These are phyloP conservation scores for Halichoerus grypus DNA, from an alignment of 2,113 vertebrate species.

Conservation along the genomic window DNA sequence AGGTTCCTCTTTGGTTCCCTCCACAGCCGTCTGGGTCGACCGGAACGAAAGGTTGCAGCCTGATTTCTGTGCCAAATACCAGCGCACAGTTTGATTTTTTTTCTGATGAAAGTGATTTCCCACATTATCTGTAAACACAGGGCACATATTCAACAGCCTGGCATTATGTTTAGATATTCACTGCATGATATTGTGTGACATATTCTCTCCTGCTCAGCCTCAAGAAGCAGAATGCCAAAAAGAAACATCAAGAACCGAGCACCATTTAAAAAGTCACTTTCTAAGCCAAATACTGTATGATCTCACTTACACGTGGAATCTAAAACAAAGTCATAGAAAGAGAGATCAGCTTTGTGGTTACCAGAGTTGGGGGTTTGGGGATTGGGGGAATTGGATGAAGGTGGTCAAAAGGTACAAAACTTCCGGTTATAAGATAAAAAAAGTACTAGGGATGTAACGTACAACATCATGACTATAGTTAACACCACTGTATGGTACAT, in stretches of 20 bases:
- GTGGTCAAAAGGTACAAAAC: not conserved
- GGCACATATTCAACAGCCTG: constrained; percentile 21
- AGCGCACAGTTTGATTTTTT: not conserved
- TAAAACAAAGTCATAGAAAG: not conserved
- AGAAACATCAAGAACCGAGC: not conserved
- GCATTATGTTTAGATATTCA: constrained; percentile 46
- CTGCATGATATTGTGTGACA: not conserved
- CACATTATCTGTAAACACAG: constrained; percentile 30
- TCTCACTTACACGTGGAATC: not conserved
- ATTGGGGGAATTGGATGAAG: not conserved
- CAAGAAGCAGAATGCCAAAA: constrained; percentile 2
- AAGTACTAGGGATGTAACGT: not conserved
- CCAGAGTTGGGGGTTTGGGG: not conserved
- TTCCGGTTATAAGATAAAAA: not conserved
- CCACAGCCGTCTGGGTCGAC: constrained; percentile 18
- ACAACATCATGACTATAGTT: not conserved
- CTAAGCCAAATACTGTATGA: not conserved
- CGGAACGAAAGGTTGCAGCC: constrained; percentile 64
- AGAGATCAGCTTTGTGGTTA: not conserved
- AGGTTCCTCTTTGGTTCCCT: constrained; percentile 24
- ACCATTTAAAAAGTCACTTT: constrained; percentile 8
- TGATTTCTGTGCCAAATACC: not conserved
- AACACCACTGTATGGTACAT: not conserved
- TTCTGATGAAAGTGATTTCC: constrained; percentile 52
- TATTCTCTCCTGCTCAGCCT: constrained; percentile 39